phyloP scores from a whole-genome alignment of 2,113 vertebrate genomes.

The Microtus montanus region DNA sequence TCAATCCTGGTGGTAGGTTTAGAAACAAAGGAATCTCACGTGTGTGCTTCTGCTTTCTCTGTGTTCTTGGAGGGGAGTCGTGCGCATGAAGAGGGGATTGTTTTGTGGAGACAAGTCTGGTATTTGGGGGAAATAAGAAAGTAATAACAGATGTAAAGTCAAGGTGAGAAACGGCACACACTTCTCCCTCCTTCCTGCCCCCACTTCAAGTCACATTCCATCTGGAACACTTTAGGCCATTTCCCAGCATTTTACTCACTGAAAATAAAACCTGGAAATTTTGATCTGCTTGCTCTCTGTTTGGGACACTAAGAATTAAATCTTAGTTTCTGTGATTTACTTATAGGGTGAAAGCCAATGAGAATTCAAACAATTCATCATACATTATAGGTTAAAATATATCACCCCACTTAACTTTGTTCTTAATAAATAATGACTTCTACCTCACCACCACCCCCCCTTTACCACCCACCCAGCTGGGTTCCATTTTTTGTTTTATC shows the following conservation, averaged over 20 bases:
- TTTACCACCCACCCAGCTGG: slow-evolving; percentile 51
- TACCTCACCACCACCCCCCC: neutral
- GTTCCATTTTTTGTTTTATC: slow-evolving; percentile 4
- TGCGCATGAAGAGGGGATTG: slow-evolving; percentile 71
- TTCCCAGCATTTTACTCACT: slow-evolving; percentile 70
- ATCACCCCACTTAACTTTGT: slow-evolving; percentile 48
- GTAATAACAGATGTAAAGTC: slow-evolving; percentile 81
- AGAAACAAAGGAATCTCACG: slow-evolving; percentile 70
- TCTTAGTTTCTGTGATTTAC: slow-evolving; percentile 67
- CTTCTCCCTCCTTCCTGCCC: slow-evolving; percentile 75
- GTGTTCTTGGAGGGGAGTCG: slow-evolving; percentile 48
- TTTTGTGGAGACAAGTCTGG: slow-evolving; percentile 79
- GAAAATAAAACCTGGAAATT: slow-evolving; percentile 77
- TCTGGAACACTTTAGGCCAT: slow-evolving; percentile 78
- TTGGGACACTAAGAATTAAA: slow-evolving; percentile 72
- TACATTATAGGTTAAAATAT: slow-evolving; percentile 55
- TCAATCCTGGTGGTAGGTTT: slow-evolving; percentile 58
- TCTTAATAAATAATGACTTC: slow-evolving; percentile 42
- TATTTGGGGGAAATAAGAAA: slow-evolving; percentile 81
- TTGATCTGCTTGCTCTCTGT: slow-evolving; percentile 64
- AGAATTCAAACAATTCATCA: slow-evolving; percentile 65
- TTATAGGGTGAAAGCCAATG: slow-evolving; percentile 64
- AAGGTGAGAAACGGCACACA: slow-evolving; percentile 76
- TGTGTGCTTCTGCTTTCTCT: slow-evolving; percentile 46
- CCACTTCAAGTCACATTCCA: slow-evolving; percentile 78